phyloP scores from a whole-genome alignment of 1,140 invertebrate species.

The Drosophila aff. region DNA sequence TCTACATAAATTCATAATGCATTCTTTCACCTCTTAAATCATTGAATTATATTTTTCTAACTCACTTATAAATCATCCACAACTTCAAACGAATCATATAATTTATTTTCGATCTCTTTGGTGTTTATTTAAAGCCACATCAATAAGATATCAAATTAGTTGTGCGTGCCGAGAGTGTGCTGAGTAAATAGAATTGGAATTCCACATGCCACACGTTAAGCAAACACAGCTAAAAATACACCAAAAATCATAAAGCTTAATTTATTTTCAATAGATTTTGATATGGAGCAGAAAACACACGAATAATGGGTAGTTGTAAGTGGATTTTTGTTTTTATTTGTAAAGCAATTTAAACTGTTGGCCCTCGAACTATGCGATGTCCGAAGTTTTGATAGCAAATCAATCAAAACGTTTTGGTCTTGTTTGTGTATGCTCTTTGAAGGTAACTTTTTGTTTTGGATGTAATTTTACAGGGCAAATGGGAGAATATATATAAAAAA shows the following conservation, averaged over 20 bases:
- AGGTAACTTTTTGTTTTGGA: neutral
- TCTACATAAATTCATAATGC: neutral
- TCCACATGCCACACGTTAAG: constrained; percentile 10
- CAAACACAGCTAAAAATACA: constrained; percentile 25
- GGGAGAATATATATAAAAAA: neutral
- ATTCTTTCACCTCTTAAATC: neutral
- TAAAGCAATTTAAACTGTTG: constrained; percentile 15
- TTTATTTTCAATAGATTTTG: constrained; percentile 17
- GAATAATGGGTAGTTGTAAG: neutral
- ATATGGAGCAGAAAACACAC: neutral
- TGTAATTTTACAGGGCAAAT: neutral
- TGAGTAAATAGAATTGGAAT: constrained; percentile 22
- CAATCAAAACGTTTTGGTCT: constrained; percentile 9
- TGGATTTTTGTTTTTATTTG: constrained; percentile 27
- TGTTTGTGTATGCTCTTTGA: neutral
- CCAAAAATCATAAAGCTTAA: constrained; percentile 1
- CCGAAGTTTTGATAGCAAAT: constrained; percentile 18
- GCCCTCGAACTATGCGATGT: neutral
- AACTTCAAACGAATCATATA: constrained; percentile 17
- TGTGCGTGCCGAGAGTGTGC: constrained; percentile 15
- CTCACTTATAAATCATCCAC: constrained; percentile 8
- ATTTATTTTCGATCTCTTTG: constrained; percentile 1
- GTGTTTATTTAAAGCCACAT: constrained; percentile 28
- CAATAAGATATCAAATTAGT: constrained; percentile 19
- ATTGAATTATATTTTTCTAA: neutral